Conservation (phyloP, 2,888 invertebrate genomes). For the Ryuthela nishihirai region DNA sequence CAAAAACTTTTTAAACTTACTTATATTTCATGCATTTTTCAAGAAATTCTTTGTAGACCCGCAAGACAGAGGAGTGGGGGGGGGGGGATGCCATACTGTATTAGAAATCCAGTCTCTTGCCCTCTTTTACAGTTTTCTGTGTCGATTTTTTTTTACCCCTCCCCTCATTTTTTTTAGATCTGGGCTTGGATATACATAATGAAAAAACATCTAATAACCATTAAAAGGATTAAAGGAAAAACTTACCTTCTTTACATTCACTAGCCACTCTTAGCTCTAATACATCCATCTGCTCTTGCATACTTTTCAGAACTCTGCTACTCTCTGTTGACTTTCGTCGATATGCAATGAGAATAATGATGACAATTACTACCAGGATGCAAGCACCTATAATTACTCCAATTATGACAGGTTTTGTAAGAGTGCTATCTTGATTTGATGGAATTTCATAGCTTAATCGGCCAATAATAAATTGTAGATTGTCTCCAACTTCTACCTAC, state of each 20-base stretch:
- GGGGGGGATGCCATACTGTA: too few relatives aligned
- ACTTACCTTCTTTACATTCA: slow-evolving; percentile 73
- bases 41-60: too few relatives aligned
- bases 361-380: slow-evolving; percentile 61
- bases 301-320: slow-evolving; percentile 91
- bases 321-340: slow-evolving; percentile 93
- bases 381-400: slow-evolving; percentile 48
- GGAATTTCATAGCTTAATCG: slow-evolving; percentile 69
- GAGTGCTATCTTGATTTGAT: slow-evolving; percentile 54
- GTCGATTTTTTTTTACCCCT: background rate
- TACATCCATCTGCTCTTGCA: slow-evolving; percentile 99
- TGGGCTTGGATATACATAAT: too few relatives aligned
- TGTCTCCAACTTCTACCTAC: slow-evolving; percentile 67
- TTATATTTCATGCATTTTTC: too few relatives aligned
- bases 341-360: slow-evolving; percentile 86
- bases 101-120: too few relatives aligned
- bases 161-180: too few relatives aligned
- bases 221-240: too few relatives aligned
- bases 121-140: background rate
- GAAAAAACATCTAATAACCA: too few relatives aligned
- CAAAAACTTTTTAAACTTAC: too few relatives aligned
- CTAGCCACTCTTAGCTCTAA: slow-evolving; percentile 91
- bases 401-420: slow-evolving; percentile 72
- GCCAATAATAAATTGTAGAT: slow-evolving; percentile 77
- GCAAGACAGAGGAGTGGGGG: too few relatives aligned